Conservation (phyloP, 2,797 vertebrate species). For the Hyperoplus immaculatus region DNA sequence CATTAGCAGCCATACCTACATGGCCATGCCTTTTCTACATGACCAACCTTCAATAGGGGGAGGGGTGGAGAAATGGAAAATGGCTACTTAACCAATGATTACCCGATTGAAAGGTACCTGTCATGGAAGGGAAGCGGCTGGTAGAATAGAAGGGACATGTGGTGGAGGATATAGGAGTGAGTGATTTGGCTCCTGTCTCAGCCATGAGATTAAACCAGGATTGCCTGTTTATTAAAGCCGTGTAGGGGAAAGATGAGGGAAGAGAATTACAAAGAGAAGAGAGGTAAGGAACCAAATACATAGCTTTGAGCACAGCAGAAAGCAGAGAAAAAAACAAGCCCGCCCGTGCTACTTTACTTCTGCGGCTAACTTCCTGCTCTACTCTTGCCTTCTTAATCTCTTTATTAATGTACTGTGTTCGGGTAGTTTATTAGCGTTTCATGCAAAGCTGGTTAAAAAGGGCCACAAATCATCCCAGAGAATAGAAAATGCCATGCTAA, state of each 20-base stretch:
- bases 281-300: too few relatives aligned
- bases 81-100: slow-evolving; percentile 89
- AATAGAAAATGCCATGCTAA: slow-evolving; percentile 43
- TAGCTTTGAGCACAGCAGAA: not conserved
- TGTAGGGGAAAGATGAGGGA: slow-evolving; percentile 30
- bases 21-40: slow-evolving; percentile 84
- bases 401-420: slow-evolving; percentile 47
- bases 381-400: slow-evolving; percentile 32
- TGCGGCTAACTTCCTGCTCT: slow-evolving; percentile 31
- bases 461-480: slow-evolving; percentile 56
- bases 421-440: slow-evolving; percentile 57
- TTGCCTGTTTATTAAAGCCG: slow-evolving; percentile 71
- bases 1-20: slow-evolving; percentile 91
- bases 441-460: slow-evolving; percentile 36
- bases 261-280: slow-evolving; percentile 29
- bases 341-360: not conserved
- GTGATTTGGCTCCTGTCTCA: slow-evolving; percentile 89
- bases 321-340: slow-evolving; percentile 10
- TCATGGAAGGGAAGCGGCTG: slow-evolving; percentile 87
- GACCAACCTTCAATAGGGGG: slow-evolving; percentile 63
- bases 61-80: slow-evolving; percentile 85
- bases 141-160: slow-evolving; percentile 77
- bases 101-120: slow-evolving; percentile 93
- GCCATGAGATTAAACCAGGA: slow-evolving; percentile 87
- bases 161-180: slow-evolving; percentile 85